Percentiles rank a stretch among this genome's conserved stretches.
phyloP scores from a whole-genome alignment of 2,888 invertebrate species.

The Lasioglossum leucozonium region DNA sequence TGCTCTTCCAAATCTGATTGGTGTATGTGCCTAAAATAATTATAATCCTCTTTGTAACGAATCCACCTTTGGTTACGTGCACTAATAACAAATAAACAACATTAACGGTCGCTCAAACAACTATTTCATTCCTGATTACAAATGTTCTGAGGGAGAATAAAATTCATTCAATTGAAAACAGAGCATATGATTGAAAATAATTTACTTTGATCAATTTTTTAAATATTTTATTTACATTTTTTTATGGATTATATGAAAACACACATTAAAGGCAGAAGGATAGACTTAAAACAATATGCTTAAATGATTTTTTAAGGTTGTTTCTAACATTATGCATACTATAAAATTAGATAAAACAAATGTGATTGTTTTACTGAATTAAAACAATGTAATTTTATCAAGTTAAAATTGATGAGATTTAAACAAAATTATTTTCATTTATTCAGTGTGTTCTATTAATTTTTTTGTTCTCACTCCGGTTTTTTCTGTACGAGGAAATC shows the following conservation, averaged over 20 bases:
- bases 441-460: neutral
- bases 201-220: neutral
- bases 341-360: neutral
- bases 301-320: neutral
- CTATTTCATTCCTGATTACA: neutral
- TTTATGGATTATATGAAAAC: neutral
- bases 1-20: constrained; percentile 89
- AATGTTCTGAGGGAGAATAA: neutral
- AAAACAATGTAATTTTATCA: neutral
- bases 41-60: neutral
- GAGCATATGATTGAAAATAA: neutral
- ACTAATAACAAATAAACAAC: neutral
- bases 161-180: neutral
- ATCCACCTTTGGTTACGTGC: neutral
- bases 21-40: constrained; percentile 88
- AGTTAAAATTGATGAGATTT: neutral
- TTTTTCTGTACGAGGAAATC: neutral
- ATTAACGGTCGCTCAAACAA: neutral
- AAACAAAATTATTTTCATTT: neutral
- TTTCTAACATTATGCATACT: neutral
- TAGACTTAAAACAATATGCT: neutral
- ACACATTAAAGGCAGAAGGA: neutral
- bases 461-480: neutral
- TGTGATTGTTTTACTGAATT: neutral
- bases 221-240: neutral